These are phyloP conservation scores for Philhelius pedissequus DNA, from an alignment of 2,888 invertebrate species.

Conservation along the genomic window DNA sequence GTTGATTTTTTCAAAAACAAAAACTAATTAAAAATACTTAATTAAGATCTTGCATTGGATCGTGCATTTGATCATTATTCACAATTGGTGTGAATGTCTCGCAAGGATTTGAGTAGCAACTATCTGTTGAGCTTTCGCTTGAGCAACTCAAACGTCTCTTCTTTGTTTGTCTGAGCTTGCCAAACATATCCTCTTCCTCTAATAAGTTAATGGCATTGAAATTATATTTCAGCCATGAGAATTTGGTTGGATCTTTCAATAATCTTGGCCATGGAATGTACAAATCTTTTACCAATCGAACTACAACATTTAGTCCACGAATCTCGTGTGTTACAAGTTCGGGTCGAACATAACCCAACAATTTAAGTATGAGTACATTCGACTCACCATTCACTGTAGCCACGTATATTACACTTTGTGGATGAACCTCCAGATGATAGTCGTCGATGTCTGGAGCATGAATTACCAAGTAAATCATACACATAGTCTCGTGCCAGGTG, in stretches of 20 bases:
- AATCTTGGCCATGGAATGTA: constrained; percentile 71
- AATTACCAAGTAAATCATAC: constrained; percentile 71
- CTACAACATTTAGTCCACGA: constrained; percentile 72
- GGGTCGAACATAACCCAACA: constrained; percentile 70
- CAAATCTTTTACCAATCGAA: constrained; percentile 72
- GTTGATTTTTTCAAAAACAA: not conserved
- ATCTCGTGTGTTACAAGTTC: constrained; percentile 71
- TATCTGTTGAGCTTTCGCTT: constrained; percentile 1
- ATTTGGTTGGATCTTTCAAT: constrained; percentile 67
- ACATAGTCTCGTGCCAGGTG: constrained; percentile 73
- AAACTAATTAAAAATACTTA: not conserved
- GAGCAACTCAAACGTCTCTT: not conserved
- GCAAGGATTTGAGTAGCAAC: constrained; percentile 25
- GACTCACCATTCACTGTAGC: constrained; percentile 65
- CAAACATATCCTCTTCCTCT: constrained; percentile 61
- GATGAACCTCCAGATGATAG: constrained; percentile 71
- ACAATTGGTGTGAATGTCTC: constrained; percentile 56
- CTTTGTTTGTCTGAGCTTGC: not conserved
- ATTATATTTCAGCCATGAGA: constrained; percentile 71
- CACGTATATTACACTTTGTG: constrained; percentile 62
- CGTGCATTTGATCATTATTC: constrained; percentile 45
- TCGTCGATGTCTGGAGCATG: constrained; percentile 71
- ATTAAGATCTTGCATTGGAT: constrained; percentile 42
- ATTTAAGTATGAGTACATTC: constrained; percentile 69
- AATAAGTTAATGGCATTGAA: constrained; percentile 69